Base-by-base conservation (phyloP, 2,888 invertebrate species). In the Agapetus fuscipes region DNA sequence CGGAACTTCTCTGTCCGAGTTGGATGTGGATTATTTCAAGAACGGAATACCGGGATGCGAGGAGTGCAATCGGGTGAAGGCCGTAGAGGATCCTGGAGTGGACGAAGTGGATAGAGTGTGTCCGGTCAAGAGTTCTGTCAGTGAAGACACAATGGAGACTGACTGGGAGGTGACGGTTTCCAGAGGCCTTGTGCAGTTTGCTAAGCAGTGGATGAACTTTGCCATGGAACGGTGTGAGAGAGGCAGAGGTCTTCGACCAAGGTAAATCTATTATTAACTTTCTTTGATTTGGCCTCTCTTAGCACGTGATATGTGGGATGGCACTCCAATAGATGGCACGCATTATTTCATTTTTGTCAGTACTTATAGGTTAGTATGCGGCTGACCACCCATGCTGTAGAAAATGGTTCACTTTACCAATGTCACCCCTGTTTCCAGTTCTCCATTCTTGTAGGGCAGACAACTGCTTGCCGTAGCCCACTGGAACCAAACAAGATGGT, bases 161-260 rank as follows among this genome's bases (percentile, higher is more conserved):
- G 49, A 55, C 2, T 60, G 58, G 40, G 59, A 62, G 24, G 56
- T 54, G 2, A 60, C 61, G 47, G 57, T 83, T 17, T 73, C 78
- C 0, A 54, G 69, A 20, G 74, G 76, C 41, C 70, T 85, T 51
- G 73, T 83, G 3, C 62, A 70, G 25, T 84, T 86, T 57, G 83
- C 84, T 7, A 72, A 76, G 51, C 76, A 85, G 56, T 94, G 94
- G 94, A 91, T 93, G 86, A 71, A 74, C 40, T 94, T 93, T 59
- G 90, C 89, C 1, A 74, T 78, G 48, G 79, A 82, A 53, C 73
- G 85, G 11, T 94, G 90, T 57, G 91, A 93, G 55, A 64, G 83
- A 1, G 87, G 87, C 0, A 69, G 87, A 3, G 89, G 89, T 0
- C 68, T 83, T 49, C 62, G 86, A 14, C 88, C 89, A 0, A 66